A percentile compares a stretch with the other conserved stretches of the same genome.
phyloP scores from a whole-genome alignment of 2,113 vertebrate genomes.

The Mesitornis unicolor region DNA sequence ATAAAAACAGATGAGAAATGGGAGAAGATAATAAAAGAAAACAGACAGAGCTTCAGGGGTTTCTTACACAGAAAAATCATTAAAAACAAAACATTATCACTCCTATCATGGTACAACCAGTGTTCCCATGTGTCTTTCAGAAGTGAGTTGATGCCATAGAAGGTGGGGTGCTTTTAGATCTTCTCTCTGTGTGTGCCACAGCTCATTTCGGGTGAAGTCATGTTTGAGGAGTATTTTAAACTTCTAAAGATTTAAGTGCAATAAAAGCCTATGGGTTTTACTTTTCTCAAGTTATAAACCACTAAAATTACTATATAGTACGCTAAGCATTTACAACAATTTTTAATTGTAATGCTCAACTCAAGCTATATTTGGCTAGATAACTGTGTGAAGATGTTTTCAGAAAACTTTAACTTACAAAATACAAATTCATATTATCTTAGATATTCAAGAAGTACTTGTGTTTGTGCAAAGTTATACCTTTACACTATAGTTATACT shows the following conservation, averaged over 20 bases:
- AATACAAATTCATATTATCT: not conserved
- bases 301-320: not conserved
- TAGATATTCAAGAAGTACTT: not conserved
- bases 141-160: not conserved
- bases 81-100: no score
- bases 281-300: not conserved
- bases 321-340: not conserved
- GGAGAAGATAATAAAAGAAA: not conserved
- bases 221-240: not conserved
- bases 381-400: not conserved
- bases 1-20: not conserved
- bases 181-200: not conserved
- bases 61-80: no score
- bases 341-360: not conserved
- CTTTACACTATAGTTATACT: no score
- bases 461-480: not conserved
- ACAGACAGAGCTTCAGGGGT: not conserved
- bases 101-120: fast-evolving
- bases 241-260: not conserved
- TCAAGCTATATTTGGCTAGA: not conserved
- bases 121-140: not conserved
- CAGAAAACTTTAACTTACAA: not conserved
- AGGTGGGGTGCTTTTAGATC: not conserved
- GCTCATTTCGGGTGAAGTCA: not conserved
- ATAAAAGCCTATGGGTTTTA: not conserved